Evolutionary conservation across 2,888 invertebrate genomes (phyloP).

Genomic region (Eremobia ochroleuca): DNA sequence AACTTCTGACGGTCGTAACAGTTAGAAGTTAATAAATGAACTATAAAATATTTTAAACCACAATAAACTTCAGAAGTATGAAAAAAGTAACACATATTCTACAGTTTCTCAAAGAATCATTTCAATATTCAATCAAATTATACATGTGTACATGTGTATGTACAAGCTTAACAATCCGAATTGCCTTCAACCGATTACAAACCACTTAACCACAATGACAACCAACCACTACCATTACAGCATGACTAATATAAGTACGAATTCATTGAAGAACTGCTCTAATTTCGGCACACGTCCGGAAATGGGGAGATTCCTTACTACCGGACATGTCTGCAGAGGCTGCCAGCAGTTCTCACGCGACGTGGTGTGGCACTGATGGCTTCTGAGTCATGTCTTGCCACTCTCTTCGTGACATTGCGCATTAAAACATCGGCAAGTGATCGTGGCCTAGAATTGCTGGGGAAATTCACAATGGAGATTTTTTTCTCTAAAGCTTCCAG

Average conservation of each 20-base stretch:
- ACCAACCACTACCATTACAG: conserved; percentile 18
- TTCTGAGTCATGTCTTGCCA: conserved; percentile 61
- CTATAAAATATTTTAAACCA: too few species aligned
- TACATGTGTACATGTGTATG: too few species aligned
- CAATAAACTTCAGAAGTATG: too few species aligned
- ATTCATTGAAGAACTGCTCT: conserved; percentile 44
- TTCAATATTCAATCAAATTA: neutral
- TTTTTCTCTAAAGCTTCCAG: neutral
- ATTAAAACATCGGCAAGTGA: conserved; percentile 27
- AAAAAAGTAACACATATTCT: too few species aligned
- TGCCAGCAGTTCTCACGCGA: conserved; percentile 57
- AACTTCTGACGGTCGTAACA: too few species aligned
- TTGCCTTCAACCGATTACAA: conserved; percentile 17
- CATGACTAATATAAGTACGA: conserved; percentile 49
- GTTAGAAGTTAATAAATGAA: too few species aligned
- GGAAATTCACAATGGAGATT: conserved; percentile 32
- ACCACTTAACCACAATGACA: conserved; percentile 33
- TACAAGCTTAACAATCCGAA: neutral
- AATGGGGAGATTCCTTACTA: conserved; percentile 56
- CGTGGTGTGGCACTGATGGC: conserved; percentile 40
- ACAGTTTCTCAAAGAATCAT: neutral
- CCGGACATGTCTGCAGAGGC: conserved; percentile 59
- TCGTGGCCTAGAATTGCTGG: conserved; percentile 56
- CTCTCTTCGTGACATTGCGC: conserved; percentile 54
- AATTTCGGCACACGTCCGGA: conserved; percentile 64